Percentiles rank a stretch among this genome's conserved stretches.
phyloP scores from a whole-genome alignment of 2,113 vertebrate species.

The Pelecanus crispus region DNA sequence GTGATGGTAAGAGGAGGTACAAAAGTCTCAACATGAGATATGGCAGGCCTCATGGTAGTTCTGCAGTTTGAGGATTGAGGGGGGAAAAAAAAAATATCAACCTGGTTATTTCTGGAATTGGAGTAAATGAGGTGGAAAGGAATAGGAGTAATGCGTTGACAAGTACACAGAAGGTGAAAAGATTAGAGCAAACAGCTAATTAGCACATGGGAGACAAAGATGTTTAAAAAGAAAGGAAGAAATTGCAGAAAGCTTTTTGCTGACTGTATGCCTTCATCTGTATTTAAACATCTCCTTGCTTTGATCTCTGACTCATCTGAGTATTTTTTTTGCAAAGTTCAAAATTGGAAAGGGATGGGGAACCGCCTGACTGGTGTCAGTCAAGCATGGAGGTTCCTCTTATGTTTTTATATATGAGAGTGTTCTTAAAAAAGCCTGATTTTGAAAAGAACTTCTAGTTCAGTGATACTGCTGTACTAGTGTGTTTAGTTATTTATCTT shows the following conservation, averaged over 20 bases:
- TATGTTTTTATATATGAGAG: not conserved
- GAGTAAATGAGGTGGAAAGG: constrained; percentile 7
- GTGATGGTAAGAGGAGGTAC: not conserved
- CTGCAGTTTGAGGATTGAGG: not conserved
- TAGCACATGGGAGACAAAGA: not conserved
- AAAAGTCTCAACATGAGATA: not conserved
- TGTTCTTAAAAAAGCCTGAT: not conserved
- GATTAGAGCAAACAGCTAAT: not conserved
- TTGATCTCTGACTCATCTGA: not conserved
- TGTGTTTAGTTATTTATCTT: not conserved
- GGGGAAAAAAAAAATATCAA: not conserved
- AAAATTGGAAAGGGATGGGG: not conserved
- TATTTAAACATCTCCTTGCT: not conserved
- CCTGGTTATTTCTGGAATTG: not conserved
- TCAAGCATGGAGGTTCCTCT: not conserved
- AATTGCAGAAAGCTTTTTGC: not conserved
- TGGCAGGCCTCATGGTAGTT: not conserved
- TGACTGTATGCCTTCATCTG: not conserved
- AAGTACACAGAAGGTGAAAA: not conserved
- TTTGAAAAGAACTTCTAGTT: not conserved
- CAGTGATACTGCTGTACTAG: not conserved
- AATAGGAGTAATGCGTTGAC: not conserved
- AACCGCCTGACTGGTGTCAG: not conserved
- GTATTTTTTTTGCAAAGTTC: not conserved
- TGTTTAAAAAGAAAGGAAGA: not conserved